Evolutionary conservation across 2,888 invertebrate genomes (phyloP).

Genomic region (Noctua fimbriata): DNA sequence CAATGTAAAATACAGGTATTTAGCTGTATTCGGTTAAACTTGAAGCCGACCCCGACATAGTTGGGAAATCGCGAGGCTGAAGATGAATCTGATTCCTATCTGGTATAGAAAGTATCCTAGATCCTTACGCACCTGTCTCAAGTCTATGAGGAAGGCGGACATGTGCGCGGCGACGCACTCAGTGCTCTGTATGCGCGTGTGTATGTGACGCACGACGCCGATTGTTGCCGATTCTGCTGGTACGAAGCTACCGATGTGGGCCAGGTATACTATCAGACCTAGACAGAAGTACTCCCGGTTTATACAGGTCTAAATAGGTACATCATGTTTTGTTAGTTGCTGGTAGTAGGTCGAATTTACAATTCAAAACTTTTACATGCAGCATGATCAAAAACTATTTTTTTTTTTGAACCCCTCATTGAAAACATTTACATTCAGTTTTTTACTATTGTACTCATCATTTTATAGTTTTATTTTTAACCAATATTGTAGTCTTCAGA

Average conservation of each 20-base stretch:
- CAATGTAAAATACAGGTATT: not conserved
- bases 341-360: not conserved
- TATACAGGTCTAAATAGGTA: not conserved
- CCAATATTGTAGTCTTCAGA: not conserved
- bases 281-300: conserved; percentile 48
- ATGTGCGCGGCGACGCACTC: conserved; percentile 95
- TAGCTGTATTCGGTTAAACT: not conserved
- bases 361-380: not conserved
- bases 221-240: conserved; percentile 94
- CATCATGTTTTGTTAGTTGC: not conserved
- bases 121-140: conserved; percentile 92
- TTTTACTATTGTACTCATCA: not conserved
- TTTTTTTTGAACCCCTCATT: not conserved
- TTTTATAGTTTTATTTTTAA: not conserved
- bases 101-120: not conserved
- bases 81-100: not conserved
- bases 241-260: conserved; percentile 97
- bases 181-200: conserved; percentile 93
- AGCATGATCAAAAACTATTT: not conserved
- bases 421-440: not conserved
- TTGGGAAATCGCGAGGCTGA: not conserved
- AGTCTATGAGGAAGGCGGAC: conserved; percentile 96
- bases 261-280: conserved; percentile 94
- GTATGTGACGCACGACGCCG: conserved; percentile 93
- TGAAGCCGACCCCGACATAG: not conserved